Conservation (phyloP, 2,888 invertebrate genomes). For the Drosophila nr. perissopoda region DNA sequence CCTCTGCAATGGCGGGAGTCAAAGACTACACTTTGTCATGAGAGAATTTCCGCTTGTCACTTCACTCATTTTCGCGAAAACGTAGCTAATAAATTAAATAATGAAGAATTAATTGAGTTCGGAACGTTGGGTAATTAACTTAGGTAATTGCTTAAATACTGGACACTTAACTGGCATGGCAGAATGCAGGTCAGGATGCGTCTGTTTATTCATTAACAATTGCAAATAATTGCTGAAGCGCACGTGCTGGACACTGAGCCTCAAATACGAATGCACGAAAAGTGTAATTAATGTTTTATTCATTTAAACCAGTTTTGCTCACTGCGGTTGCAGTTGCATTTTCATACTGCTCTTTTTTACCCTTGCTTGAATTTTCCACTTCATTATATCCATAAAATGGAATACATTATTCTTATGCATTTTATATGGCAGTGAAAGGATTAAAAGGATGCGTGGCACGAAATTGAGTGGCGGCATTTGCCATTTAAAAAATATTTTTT, state of each 20-base stretch:
- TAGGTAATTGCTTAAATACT: slow-evolving; percentile 26
- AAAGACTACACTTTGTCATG: slow-evolving; percentile 2
- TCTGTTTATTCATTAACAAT: slow-evolving; percentile 35
- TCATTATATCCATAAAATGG: slow-evolving; percentile 45
- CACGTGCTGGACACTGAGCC: slow-evolving; percentile 2
- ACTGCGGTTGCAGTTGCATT: slow-evolving; percentile 15
- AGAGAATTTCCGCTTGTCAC: slow-evolving; percentile 12
- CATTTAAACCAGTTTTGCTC: slow-evolving; percentile 15
- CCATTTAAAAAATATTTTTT: slow-evolving; percentile 45
- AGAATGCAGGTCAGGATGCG: neutral
- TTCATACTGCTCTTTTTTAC: slow-evolving; percentile 9
- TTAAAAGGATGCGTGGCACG: neutral
- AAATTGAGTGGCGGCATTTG: slow-evolving; percentile 10
- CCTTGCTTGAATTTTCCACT: slow-evolving; percentile 35
- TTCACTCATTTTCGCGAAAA: slow-evolving; percentile 17
- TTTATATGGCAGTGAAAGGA: neutral
- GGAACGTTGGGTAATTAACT: slow-evolving; percentile 46
- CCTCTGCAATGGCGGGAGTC: slow-evolving; percentile 6
- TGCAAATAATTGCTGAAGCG: slow-evolving; percentile 27
- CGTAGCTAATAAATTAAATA: slow-evolving; percentile 36
- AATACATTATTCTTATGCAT: slow-evolving; percentile 3
- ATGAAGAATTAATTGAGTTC: slow-evolving; percentile 57
- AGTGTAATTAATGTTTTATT: slow-evolving; percentile 32
- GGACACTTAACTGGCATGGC: neutral
- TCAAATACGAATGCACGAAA: slow-evolving; percentile 24